A percentile compares a stretch with the other conserved stretches of the same genome.
Conservation (phyloP, 2,888 invertebrate genomes). For the Dorcus parallelipipedus region DNA sequence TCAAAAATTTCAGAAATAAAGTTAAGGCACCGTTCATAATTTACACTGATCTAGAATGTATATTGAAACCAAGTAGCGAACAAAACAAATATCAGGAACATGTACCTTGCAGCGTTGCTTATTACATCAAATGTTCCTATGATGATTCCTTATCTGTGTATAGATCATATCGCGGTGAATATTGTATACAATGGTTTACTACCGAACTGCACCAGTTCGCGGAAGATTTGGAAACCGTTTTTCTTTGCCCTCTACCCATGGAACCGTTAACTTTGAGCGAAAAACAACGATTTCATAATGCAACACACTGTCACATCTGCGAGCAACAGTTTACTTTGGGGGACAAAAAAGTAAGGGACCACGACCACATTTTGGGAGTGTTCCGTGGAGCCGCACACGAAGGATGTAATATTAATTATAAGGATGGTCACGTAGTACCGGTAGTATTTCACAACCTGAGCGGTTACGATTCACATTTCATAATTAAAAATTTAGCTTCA, state of each 20-base stretch:
- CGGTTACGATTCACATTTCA: conserved; percentile 22
- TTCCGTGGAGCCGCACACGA: conserved; percentile 20
- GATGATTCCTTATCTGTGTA: conserved; percentile 11
- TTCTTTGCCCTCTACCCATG: background rate
- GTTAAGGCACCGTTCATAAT: conserved; percentile 4
- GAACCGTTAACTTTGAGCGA: background rate
- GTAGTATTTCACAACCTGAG: conserved; percentile 23
- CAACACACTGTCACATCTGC: conserved; percentile 8
- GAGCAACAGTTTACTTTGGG: background rate
- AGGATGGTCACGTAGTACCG: conserved; percentile 12
- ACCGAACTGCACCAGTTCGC: conserved; percentile 7
- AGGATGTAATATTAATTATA: conserved; percentile 20
- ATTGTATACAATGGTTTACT: conserved; percentile 12
- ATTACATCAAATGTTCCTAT: conserved; percentile 18
- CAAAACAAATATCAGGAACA: conserved; percentile 8
- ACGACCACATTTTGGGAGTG: conserved; percentile 18
- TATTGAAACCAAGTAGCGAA: background rate
- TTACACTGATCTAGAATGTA: too few species aligned
- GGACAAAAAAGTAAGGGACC: conserved; percentile 15
- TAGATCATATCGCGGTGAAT: conserved; percentile 10
- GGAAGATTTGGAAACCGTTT: conserved; percentile 6
- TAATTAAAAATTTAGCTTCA: conserved; percentile 18
- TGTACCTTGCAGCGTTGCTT: conserved; percentile 8
- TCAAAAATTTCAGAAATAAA: conserved; percentile 13
- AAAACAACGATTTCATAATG: background rate